phyloP scores from a whole-genome alignment of 2,888 invertebrate genomes.

The Auanema sp. region DNA sequence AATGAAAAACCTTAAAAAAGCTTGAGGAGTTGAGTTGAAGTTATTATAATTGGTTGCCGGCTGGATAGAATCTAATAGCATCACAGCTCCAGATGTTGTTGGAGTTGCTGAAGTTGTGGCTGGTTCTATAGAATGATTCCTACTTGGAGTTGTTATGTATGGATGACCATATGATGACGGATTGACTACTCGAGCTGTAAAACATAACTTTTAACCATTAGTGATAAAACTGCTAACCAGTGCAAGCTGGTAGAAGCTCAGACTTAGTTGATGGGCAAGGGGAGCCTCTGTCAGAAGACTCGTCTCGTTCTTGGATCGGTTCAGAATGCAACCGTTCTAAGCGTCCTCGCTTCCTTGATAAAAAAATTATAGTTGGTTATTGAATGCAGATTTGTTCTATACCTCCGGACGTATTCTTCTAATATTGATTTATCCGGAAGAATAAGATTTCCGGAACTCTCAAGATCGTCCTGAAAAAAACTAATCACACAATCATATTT shows the following conservation, averaged over 20 bases:
- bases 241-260: conserved; percentile 46
- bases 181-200: conserved; percentile 18
- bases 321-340: conserved; percentile 29
- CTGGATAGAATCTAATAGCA: conserved; percentile 20
- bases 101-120: conserved; percentile 7
- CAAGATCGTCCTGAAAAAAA: conserved; percentile 27
- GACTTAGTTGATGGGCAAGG: conserved; percentile 46
- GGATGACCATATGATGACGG: conserved; percentile 14
- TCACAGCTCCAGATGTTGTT: conserved; percentile 1
- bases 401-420: conserved; percentile 59
- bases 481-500: no score
- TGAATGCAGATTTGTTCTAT: neutral
- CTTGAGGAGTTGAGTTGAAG: conserved; percentile 29
- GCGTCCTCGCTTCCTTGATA: conserved; percentile 28
- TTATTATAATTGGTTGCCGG: conserved; percentile 18
- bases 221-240: conserved; percentile 23
- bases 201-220: neutral
- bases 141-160: conserved; percentile 20
- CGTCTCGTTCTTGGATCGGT: conserved; percentile 23
- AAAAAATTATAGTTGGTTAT: conserved; percentile 10
- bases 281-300: conserved; percentile 35
- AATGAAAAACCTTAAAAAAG: conserved; percentile 20
- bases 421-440: conserved; percentile 59
- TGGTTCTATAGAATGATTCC: conserved; percentile 18
- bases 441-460: conserved; percentile 36